phyloP scores from a whole-genome alignment of 2,113 vertebrate genomes.

The Sorex fumeus region DNA sequence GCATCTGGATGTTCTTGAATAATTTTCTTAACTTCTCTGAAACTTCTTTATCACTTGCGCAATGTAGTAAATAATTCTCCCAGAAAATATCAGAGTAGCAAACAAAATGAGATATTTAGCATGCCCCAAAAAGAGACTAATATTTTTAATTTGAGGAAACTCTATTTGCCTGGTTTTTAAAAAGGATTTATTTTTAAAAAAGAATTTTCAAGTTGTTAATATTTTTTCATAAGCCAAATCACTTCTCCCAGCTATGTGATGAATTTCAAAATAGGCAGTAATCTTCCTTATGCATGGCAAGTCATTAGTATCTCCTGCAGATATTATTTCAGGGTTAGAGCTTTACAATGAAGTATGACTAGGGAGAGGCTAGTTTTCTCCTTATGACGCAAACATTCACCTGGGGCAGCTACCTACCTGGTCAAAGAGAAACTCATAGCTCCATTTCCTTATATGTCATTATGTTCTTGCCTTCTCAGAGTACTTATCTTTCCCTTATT shows the following conservation, averaged over 20 bases:
- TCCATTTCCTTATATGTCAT: not conserved
- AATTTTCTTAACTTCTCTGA: constrained; percentile 7
- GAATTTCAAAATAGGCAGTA: not conserved
- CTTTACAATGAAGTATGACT: not conserved
- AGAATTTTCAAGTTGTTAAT: not conserved
- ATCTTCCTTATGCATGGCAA: no score
- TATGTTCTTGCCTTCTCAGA: not conserved
- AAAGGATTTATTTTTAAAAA: not conserved
- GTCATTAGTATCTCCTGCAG: not conserved
- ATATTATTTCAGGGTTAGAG: not conserved
- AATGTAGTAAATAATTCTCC: not conserved
- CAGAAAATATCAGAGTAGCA: not conserved
- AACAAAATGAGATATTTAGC: not conserved
- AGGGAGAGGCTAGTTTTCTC: not conserved
- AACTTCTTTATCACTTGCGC: not conserved
- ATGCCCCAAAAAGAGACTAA: not conserved
- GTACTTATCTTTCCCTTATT: not conserved
- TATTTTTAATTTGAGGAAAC: not conserved
- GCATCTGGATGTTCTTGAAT: not conserved
- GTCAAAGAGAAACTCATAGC: not conserved
- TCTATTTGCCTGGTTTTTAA: not conserved
- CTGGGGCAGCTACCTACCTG: not conserved
- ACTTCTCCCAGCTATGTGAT: not conserved
- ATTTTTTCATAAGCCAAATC: constrained; percentile 4
- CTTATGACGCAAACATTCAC: not conserved